Evolutionary conservation across 2,113 vertebrate genomes (phyloP), one percentile per base, ranked within the genome.

Genomic region (Emydura subglobosa): DNA sequence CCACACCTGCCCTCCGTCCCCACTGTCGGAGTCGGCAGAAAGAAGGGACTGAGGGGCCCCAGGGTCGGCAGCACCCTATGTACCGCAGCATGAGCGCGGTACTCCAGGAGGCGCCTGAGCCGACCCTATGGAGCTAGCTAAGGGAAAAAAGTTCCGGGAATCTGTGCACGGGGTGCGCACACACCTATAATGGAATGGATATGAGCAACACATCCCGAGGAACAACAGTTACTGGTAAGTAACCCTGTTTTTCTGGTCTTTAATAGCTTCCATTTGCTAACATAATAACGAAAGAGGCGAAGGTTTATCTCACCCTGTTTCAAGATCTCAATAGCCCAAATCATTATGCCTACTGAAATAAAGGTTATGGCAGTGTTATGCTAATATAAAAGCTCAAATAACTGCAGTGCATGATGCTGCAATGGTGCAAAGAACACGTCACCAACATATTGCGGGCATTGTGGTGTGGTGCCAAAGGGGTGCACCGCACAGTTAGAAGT

Each of bases 291-390:
- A 14, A 2, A 29, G 68, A 92, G 57, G 86, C 49, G 94, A 93
- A 94, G 55, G 83, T 89, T 93, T 97, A 90, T 79, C 6, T 86
- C 83, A 42, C 3, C 39, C 94, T 85, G 31, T 68, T 85, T 86
- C 27, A 79, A 44, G 31, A 51, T 57, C 34, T 84, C 81, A 19
- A 44, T 17, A 78, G 76, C 79, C 65, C 82, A 79, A 90, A 72
- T 61, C 1, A 2, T 68, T 31, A 31, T 42, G 87, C n/a, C 76
- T 55, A 79, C 84, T 85, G n/a, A 82, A 95, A 93, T 24, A 0
- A 79, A 2, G 0, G 25, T 0, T 57, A 42, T 50, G 74, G 51
- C 11, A 83, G 76, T 42, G 39, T 72, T 92, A 59, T 10, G 93
- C 47, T 72, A 88, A 79, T 7, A 6, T 54, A 92, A 92, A 7